Evolutionary conservation across 2,113 vertebrate genomes (phyloP).

Genomic region (Burhinus oedicnemus): DNA sequence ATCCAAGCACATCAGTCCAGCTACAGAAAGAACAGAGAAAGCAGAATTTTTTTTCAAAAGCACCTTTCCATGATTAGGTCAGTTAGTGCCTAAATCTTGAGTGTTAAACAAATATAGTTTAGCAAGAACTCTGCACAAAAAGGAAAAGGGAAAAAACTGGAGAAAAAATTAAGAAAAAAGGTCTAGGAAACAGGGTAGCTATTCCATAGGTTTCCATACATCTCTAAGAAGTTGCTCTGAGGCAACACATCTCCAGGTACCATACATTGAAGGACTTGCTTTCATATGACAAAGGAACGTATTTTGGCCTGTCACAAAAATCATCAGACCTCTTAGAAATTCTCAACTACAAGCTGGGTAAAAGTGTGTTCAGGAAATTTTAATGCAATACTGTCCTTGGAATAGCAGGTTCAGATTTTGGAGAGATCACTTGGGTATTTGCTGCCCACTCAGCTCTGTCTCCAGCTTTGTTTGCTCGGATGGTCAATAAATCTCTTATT

Average conservation of each 20-base stretch:
- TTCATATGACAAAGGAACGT: neutral
- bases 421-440: neutral
- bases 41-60: neutral
- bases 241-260: neutral
- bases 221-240: neutral
- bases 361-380: neutral
- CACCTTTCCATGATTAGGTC: neutral
- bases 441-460: neutral
- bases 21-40: neutral
- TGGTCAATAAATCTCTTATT: neutral
- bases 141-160: too few species aligned
- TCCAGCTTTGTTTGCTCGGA: neutral
- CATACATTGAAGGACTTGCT: neutral
- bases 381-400: neutral
- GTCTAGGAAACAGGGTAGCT: too few species aligned
- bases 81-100: neutral
- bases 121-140: too few species aligned
- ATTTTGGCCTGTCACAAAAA: neutral
- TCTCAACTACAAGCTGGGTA: neutral
- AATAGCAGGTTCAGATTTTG: neutral
- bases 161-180: too few species aligned
- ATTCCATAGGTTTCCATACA: neutral
- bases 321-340: neutral
- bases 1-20: neutral
- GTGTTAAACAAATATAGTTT: neutral